These are phyloP conservation scores for Aphrophora alni DNA, from an alignment of 2,888 invertebrate genomes.

Conservation along the genomic window DNA sequence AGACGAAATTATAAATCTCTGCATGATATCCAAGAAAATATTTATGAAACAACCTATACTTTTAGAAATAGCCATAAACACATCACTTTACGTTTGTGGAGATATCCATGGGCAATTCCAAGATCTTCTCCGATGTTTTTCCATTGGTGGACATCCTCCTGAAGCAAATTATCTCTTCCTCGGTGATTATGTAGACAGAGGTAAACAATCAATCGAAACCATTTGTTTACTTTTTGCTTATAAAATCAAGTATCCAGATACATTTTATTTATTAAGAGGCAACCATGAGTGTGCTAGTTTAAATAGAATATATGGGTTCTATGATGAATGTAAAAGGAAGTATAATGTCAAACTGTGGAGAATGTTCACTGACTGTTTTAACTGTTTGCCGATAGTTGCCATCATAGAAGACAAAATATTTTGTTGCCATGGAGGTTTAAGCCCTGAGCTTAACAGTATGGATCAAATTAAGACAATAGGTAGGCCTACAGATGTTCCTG, in stretches of 20 bases:
- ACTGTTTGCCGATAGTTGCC: slow-evolving; percentile 66
- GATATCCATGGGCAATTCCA: slow-evolving; percentile 42
- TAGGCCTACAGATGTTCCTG: slow-evolving; percentile 64
- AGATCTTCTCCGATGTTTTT: slow-evolving; percentile 41
- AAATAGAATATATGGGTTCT: slow-evolving; percentile 70
- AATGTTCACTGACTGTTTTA: slow-evolving; percentile 58
- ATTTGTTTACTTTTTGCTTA: slow-evolving; percentile 96
- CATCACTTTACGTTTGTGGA: slow-evolving; percentile 42
- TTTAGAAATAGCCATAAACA: slow-evolving; percentile 34
- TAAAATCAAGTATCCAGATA: slow-evolving; percentile 98
- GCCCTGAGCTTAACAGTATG: slow-evolving; percentile 60
- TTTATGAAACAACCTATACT: slow-evolving; percentile 41
- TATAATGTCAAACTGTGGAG: slow-evolving; percentile 56
- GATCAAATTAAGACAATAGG: slow-evolving; percentile 64
- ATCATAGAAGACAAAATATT: slow-evolving; percentile 70
- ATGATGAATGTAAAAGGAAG: slow-evolving; percentile 86
- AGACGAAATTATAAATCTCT: slow-evolving; percentile 37
- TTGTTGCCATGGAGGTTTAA: slow-evolving; percentile 67
- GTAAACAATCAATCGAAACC: slow-evolving; percentile 93
- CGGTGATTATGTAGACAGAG: slow-evolving; percentile 89
- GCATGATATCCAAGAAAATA: slow-evolving; percentile 39
- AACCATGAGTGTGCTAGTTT: slow-evolving; percentile 97
- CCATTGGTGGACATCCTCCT: slow-evolving; percentile 92
- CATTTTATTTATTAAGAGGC: slow-evolving; percentile 93
- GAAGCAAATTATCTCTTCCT: slow-evolving; percentile 98